phyloP scores from a whole-genome alignment of 1,140 invertebrate genomes.

The Linepithema humile region DNA sequence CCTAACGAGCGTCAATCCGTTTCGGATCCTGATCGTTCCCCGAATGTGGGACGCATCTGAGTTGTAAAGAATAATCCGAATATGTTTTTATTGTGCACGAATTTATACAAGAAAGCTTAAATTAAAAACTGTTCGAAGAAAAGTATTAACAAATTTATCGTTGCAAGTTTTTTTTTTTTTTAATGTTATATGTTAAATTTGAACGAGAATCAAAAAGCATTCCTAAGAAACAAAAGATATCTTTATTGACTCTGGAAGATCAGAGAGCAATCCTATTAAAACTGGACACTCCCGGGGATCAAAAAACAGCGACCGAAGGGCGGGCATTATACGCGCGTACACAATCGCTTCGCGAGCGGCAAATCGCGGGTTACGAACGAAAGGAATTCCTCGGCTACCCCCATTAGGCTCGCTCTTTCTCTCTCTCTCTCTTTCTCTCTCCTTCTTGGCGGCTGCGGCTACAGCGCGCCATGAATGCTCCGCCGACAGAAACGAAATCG shows the following conservation, averaged over 20 bases:
- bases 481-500: slow-evolving; percentile 65
- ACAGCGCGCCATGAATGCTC: slow-evolving; percentile 44
- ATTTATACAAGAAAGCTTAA: slow-evolving; percentile 1
- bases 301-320: not conserved
- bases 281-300: not conserved
- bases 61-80: not conserved
- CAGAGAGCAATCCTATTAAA: not conserved
- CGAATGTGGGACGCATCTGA: not conserved
- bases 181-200: not conserved
- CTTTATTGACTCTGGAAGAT: not conserved
- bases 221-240: not conserved
- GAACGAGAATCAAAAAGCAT: not conserved
- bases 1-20: slow-evolving; percentile 6
- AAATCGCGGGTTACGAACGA: slow-evolving; percentile 67
- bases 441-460: slow-evolving; percentile 8
- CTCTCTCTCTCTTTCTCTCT: not conserved
- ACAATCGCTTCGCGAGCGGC: slow-evolving; percentile 55
- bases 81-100: not conserved
- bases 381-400: slow-evolving; percentile 67
- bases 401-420: slow-evolving; percentile 44
- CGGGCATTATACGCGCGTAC: slow-evolving; percentile 51
- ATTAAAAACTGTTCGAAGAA: not conserved
- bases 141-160: not conserved
- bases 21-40: not conserved
- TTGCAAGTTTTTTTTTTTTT: not conserved